Evolutionary conservation across 2,113 vertebrate species (phyloP).

Genomic region (Mola mola): DNA sequence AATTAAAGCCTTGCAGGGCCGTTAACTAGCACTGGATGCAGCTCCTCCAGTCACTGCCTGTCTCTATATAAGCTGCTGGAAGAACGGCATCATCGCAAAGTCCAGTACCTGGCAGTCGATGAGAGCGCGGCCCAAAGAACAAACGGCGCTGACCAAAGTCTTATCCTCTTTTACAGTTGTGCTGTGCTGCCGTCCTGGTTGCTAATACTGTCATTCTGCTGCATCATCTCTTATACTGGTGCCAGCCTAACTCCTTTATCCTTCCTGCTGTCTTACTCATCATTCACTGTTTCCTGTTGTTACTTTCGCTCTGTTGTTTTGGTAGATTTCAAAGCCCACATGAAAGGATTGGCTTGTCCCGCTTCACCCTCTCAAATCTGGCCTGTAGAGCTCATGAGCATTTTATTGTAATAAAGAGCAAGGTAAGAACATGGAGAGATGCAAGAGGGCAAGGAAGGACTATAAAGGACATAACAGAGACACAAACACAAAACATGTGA

Average conservation of each 20-base stretch:
- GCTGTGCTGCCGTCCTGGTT: constrained; percentile 2
- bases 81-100: constrained; percentile 6
- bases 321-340: too few species aligned
- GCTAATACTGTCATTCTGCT: background rate
- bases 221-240: background rate
- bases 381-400: background rate
- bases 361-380: too few species aligned
- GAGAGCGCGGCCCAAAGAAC: background rate
- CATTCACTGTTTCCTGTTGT: background rate
- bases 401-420: background rate
- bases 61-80: constrained; percentile 10
- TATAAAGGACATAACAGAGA: too few species aligned
- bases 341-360: too few species aligned
- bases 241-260: too few species aligned
- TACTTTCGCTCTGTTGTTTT: too few species aligned
- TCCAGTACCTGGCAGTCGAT: constrained; percentile 6
- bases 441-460: too few species aligned
- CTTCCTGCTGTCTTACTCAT: background rate
- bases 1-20: too few species aligned
- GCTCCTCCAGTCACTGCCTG: background rate
- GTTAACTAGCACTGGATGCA: too few species aligned
- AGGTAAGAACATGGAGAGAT: background rate
- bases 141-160: too few species aligned
- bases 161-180: background rate
- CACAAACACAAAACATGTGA: too few species aligned